Evolutionary conservation across 2,113 vertebrate genomes (phyloP), one percentile per base, ranked within the genome.

Genomic region (Phyllopteryx taeniolatus): DNA sequence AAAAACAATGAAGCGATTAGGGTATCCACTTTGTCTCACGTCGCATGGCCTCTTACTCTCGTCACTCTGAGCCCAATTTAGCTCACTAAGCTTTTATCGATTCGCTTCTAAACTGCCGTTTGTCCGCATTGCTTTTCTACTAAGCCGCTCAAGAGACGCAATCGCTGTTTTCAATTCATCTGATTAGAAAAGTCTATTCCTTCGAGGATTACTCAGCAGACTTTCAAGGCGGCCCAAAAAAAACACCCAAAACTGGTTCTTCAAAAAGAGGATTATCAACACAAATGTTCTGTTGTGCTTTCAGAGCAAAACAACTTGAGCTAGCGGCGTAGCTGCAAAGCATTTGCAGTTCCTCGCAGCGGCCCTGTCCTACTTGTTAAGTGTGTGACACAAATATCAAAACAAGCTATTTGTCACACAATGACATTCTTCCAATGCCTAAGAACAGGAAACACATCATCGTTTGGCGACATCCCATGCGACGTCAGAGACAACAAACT

Each of bases 101-200:
- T 92, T 87, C 73, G 72, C 78, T 80, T 87, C 89, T 88, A 88
- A 92, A 90, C 79, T 83, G 86, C 63, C 83, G 89, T 91, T 88
- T 89, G 86, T 89, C 87, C 83, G 73, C 60, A 85, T 79, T 83
- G 75, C 78, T 84, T 87, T 81, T 11, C 71, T 70, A 44, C 79
- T 85, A 77, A 85, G 68, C 79, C 70, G 22, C 71, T 19, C 72
- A 84, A 87, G 82, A 86, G 78, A 82, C 80, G 79, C 79, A 83
- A 86, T 85, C 86, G 69, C 79, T 73, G 80, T 82, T 88, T 88
- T 86, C 83, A 85, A 87, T 88, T 84, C 83, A 89, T 87, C 83
- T 75, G 81, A 87, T 70, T 49, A 67, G 66, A 85, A 84, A 81
- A 68, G 85, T 76, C 77, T 72, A 75, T 84, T 79, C 75, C 77